Evolutionary conservation across 2,888 invertebrate genomes (phyloP).

Genomic region (Mimumesa dahlbomi): DNA sequence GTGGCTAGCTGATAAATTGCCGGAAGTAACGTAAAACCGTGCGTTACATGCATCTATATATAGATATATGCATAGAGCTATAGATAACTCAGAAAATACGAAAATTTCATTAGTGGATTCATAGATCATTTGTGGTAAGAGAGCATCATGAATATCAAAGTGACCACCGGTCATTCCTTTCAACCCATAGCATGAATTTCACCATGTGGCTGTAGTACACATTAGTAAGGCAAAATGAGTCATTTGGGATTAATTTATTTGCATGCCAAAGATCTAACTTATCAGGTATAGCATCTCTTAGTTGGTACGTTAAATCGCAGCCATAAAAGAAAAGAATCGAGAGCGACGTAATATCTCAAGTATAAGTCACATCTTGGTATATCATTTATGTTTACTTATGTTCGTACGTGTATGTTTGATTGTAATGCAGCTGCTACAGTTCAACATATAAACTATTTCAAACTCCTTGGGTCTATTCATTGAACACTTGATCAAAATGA

Average conservation of each 20-base stretch:
- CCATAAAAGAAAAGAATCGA: too few species aligned
- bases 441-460: too few species aligned
- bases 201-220: constrained; percentile 23
- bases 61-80: constrained; percentile 59
- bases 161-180: constrained; percentile 13
- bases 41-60: constrained; percentile 55
- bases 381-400: too few species aligned
- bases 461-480: too few species aligned
- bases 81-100: constrained; percentile 69
- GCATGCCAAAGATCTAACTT: too few species aligned
- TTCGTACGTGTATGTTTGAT: too few species aligned
- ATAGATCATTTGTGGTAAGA: constrained; percentile 30
- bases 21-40: constrained; percentile 80
- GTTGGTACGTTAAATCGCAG: too few species aligned
- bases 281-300: too few species aligned
- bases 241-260: constrained; percentile 26
- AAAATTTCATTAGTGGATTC: constrained; percentile 57
- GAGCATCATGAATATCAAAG: constrained; percentile 18
- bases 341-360: too few species aligned
- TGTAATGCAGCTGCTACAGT: too few species aligned
- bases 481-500: too few species aligned
- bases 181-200: constrained; percentile 9
- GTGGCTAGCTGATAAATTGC: constrained; percentile 72
- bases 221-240: constrained; percentile 34
- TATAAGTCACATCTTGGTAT: too few species aligned